Base-by-base conservation (phyloP, 2,888 invertebrate genomes). In the Diplolepis rosae region DNA sequence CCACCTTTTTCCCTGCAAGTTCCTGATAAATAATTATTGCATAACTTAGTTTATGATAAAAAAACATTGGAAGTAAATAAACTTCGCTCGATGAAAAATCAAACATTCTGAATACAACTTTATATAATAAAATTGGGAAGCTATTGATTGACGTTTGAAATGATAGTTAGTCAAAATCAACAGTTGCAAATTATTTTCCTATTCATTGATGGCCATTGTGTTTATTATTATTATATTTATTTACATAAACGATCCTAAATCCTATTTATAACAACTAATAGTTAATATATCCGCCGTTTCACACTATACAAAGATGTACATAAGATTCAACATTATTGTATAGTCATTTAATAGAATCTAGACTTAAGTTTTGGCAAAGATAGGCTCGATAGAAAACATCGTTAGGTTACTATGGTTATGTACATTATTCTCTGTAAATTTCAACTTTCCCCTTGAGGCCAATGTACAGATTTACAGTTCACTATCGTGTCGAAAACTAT, bases 271-370 rank as follows among this genome's bases (percentile, higher is more conserved):
- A 61, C 61, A 61, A 61, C 61, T 61, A 61, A 61, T 61, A 61
- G 35, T 56, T 61, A 61, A 61, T 39, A 27, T 42, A 73, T 71
- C 71, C 66, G 74, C 32, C 66, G 32, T 77, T 82, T 84, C 84
- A 81, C 79, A 86, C 84, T 85, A 82, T 86, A 87, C 86, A 86
- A 83, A 83, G 79, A 85, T 85, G 81, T 84, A 85, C 85, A 84
- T 73, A 84, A 83, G 82, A 83, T 82, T 81, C 85, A 87, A 85
- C 85, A 80, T 82, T 81, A 76, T 79, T 82, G 81, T 83, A 84
- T 83, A 83, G 77, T 76, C 74, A 73, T 48, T 35, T 42, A 54
- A 76, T 75, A 77, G 70, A 75, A 71, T 79, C 73, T 81, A 79
- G 74, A 78, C 74, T 81, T 76, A 75, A 82, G 83, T 86, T 87